Conservation (phyloP, 35 echinoderm and acorn worm genomes). For the Lytechinus pictus region DNA sequence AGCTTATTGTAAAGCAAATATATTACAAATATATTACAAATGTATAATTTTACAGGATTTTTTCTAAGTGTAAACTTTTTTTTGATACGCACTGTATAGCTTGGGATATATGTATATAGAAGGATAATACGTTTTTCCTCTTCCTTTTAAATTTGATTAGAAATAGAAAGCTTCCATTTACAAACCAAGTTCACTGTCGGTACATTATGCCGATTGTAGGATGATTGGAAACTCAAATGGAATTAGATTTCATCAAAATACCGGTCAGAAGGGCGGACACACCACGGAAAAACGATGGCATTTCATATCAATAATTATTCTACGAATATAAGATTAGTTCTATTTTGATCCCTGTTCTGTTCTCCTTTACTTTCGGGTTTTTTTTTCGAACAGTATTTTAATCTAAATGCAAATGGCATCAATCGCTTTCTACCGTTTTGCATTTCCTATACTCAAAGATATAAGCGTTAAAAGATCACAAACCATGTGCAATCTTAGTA, state of each 20-base stretch:
- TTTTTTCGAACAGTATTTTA: background rate
- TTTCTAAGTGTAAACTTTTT: no score
- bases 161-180: background rate
- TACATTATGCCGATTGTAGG: background rate
- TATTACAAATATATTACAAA: no score
- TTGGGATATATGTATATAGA: background rate
- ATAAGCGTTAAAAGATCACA: no score
- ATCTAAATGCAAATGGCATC: background rate
- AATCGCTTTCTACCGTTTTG: background rate
- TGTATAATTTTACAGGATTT: no score
- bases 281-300: background rate
- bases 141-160: background rate
- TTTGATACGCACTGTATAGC: no score
- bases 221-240: background rate
- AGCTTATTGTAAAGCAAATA: no score
- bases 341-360: background rate
- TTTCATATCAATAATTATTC: background rate
- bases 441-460: background rate
- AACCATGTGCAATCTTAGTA: no score
- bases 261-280: background rate
- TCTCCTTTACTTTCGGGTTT: background rate
- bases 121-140: no score
- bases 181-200: background rate
- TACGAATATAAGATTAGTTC: background rate
- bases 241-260: background rate